These are phyloP conservation scores for Dromaius novaehollandiae DNA, from an alignment of 2,113 vertebrate species.

Conservation along the genomic window DNA sequence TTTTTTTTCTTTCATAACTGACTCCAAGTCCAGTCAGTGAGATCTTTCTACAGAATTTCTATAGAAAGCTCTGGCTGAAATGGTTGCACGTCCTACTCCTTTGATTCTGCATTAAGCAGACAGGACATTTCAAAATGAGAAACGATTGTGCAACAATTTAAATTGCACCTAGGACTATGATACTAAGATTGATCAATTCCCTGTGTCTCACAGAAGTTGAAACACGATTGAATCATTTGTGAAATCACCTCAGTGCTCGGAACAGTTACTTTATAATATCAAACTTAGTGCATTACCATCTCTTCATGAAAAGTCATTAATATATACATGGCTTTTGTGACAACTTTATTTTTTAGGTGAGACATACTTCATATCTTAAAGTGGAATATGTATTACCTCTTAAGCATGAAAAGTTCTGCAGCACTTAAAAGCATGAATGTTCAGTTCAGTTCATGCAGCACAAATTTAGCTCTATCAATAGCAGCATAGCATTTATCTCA, in stretches of 20 bases:
- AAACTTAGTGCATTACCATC: background rate
- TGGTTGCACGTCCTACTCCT: background rate
- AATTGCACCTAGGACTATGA: background rate
- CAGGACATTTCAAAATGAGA: background rate
- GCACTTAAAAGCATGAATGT: background rate
- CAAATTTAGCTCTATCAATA: background rate
- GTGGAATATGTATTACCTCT: background rate
- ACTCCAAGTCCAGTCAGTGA: background rate
- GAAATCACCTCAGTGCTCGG: background rate
- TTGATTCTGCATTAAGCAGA: background rate
- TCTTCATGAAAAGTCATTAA: background rate
- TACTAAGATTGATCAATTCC: background rate
- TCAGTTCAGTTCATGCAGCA: background rate
- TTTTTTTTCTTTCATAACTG: background rate
- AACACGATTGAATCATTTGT: background rate
- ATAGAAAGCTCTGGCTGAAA: too few species aligned
- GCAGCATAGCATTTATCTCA: background rate
- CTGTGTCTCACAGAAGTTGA: background rate
- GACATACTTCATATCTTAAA: background rate
- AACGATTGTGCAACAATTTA: background rate
- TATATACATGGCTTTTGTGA: rapidly evolving
- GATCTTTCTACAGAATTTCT: background rate
- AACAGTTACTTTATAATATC: background rate
- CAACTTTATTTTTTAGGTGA: background rate
- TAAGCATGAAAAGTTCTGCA: background rate